A percentile compares a stretch with the other conserved stretches of the same genome.
Conservation (phyloP, 1,140 invertebrate species). For the Ditylenchus dipsaci region DNA sequence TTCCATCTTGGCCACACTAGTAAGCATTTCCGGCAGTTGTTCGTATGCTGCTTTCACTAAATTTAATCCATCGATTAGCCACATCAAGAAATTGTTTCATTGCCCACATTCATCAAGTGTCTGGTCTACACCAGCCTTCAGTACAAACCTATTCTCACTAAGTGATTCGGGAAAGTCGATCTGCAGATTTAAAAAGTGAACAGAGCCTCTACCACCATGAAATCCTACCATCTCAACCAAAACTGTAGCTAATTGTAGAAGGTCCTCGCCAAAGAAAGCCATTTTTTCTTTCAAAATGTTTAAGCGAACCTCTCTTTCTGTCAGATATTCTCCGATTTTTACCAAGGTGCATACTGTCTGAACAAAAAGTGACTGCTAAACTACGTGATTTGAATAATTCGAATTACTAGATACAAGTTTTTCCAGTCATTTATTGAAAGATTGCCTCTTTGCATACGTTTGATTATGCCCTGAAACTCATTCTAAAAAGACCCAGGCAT, state of each 20-base stretch:
- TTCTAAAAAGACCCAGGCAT: background rate
- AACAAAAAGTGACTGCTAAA: background rate
- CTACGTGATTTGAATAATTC: background rate
- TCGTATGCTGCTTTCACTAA: slow-evolving; percentile 36
- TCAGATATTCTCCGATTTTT: slow-evolving; percentile 34
- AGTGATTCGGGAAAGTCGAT: slow-evolving; percentile 48
- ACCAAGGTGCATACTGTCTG: slow-evolving; percentile 38
- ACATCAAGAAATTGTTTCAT: background rate
- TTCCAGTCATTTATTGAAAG: slow-evolving; percentile 42
- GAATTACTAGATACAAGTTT: slow-evolving; percentile 39
- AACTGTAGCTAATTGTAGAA: slow-evolving; percentile 20
- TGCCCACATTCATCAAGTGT: slow-evolving; percentile 47
- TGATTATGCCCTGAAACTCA: slow-evolving; percentile 35
- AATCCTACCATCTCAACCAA: slow-evolving; percentile 24
- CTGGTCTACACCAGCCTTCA: slow-evolving; percentile 43
- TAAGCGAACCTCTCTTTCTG: slow-evolving; percentile 31
- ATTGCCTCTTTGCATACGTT: slow-evolving; percentile 37
- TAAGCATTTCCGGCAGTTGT: slow-evolving; percentile 42
- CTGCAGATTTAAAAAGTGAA: slow-evolving; percentile 27
- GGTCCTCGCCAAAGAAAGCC: slow-evolving; percentile 30
- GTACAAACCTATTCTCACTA: slow-evolving; percentile 50
- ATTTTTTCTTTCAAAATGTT: slow-evolving; percentile 39
- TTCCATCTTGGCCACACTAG: slow-evolving; percentile 46
- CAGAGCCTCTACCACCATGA: background rate
- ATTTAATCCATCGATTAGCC: background rate